Conservation (phyloP, 2,797 vertebrate species). For the Hoplostethus atlanticus region DNA sequence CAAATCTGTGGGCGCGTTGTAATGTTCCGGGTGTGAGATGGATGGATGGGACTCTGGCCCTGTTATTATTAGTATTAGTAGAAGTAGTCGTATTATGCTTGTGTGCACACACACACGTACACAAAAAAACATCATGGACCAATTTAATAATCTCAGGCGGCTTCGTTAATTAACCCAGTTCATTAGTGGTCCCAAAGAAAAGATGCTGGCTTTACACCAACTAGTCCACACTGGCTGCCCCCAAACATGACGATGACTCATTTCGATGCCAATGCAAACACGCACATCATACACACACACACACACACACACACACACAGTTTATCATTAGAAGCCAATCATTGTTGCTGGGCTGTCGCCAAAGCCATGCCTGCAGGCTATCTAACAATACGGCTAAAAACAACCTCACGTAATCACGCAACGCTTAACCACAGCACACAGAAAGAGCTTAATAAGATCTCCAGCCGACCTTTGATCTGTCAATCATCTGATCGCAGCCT, state of each 20-base stretch:
- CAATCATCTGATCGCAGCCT: constrained; percentile 32
- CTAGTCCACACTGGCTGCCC: not conserved
- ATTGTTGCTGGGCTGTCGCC: not conserved
- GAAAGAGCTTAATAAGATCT: constrained; percentile 13
- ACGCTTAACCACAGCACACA: constrained; percentile 31
- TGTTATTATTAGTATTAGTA: not conserved
- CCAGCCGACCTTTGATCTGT: constrained; percentile 42
- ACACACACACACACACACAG: not conserved
- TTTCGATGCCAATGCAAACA: constrained; percentile 24
- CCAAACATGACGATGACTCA: constrained; percentile 26
- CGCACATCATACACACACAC: no score
- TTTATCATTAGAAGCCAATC: constrained; percentile 43
- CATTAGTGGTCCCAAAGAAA: not conserved
- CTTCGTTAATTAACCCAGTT: not conserved
- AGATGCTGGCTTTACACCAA: not conserved
- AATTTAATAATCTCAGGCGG: not conserved
- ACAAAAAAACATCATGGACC: not conserved
- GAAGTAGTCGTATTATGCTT: not conserved
- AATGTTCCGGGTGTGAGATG: not conserved
- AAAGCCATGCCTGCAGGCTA: not conserved
- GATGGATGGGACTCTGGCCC: not conserved
- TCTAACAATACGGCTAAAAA: constrained; percentile 31
- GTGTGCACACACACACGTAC: constrained; percentile 7
- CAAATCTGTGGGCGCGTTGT: not conserved
- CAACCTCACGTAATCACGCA: constrained; percentile 42